Base-by-base conservation (phyloP, 1,140 invertebrate species). In the Anastatus disparis region DNA sequence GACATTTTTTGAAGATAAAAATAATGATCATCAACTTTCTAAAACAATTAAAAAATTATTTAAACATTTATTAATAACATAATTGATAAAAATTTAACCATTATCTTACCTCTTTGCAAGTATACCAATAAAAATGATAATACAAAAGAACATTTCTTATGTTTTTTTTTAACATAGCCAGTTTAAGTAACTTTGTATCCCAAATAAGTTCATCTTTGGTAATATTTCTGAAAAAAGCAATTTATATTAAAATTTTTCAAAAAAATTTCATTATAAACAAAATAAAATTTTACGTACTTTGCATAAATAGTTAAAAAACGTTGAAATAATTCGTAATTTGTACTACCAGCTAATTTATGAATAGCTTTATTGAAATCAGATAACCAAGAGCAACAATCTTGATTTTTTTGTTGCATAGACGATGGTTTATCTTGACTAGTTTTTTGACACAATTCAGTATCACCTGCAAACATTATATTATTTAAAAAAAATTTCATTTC, bases 1-100 rank as follows among this genome's bases (percentile, higher is more conserved):
- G 83, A 78, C 78, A 85, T 83, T 73, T 78, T 76, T 65, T 80
- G 78, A 38, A 84, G 75, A 66, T 84, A 85, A 40, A 59, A 75
- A 52, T 74, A 75, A 35, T 73, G 71, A 71, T 85, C 77, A 31
- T 40, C 27, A 17, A 78, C 59, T 27, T 73, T 75, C 80, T 85
- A 31, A 58, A 77, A 74, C 66, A 62, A 31, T 24, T 55, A 27
- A 52, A n/a, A 68, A 70, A 35, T 72, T 61, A 62, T 63, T 74
- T 27, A 29, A 29, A 62, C 26, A 55, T 65, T 50, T 61, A 48
- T 68, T 38, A 46, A 53, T 53, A 53, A 40, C 10, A 61, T 71
- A 20, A 68, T 2, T 68, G 59, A 53, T 46, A 15, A 71, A 40
- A 53, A 10, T 27, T 42, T 55, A 20, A 35, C 13, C 64, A 12